Percentiles rank a stretch among this genome's conserved stretches.
Conservation (phyloP, 2,888 invertebrate species). For the Chrysotoxum bicinctum region DNA sequence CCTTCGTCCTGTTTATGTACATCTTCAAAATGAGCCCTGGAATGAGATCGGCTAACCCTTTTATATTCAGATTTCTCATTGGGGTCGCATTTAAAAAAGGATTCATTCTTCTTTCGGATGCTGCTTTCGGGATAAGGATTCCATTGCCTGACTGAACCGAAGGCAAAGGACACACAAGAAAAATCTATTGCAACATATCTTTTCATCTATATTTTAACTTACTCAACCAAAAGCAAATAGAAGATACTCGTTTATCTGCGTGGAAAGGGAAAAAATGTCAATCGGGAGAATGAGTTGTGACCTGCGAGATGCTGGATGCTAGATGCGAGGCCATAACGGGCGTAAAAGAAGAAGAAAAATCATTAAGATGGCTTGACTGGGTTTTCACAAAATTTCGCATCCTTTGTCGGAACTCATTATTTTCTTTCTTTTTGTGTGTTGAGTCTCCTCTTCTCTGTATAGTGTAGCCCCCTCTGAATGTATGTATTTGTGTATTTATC, state of each 20-base stretch:
- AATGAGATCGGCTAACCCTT: conserved; percentile 27
- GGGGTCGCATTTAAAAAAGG: conserved; percentile 29
- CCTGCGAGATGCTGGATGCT: neutral
- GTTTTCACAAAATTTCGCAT: conserved; percentile 55
- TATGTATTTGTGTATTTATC: conserved; percentile 35
- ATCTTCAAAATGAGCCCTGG: neutral
- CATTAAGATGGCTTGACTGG: conserved; percentile 68
- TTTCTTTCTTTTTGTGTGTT: neutral
- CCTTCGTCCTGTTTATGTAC: conserved; percentile 15
- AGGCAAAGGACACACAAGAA: conserved; percentile 43
- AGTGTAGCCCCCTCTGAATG: neutral
- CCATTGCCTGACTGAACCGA: neutral
- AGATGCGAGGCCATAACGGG: neutral
- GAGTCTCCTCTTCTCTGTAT: neutral
- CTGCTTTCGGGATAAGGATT: conserved; percentile 41
- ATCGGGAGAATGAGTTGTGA: conserved; percentile 27
- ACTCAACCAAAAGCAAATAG: conserved; percentile 59
- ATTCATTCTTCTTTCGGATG: conserved; percentile 27
- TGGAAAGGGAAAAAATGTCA: conserved; percentile 23
- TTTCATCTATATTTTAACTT: conserved; percentile 63
- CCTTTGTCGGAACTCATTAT: conserved; percentile 60
- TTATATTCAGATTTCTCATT: conserved; percentile 66
- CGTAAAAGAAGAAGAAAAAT: conserved; percentile 63
- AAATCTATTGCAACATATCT: conserved; percentile 67
- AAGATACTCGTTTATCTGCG: neutral